Percentiles rank a stretch among this genome's conserved stretches.
Conservation (phyloP, 1,140 invertebrate genomes). For the Drosophila sproati region DNA sequence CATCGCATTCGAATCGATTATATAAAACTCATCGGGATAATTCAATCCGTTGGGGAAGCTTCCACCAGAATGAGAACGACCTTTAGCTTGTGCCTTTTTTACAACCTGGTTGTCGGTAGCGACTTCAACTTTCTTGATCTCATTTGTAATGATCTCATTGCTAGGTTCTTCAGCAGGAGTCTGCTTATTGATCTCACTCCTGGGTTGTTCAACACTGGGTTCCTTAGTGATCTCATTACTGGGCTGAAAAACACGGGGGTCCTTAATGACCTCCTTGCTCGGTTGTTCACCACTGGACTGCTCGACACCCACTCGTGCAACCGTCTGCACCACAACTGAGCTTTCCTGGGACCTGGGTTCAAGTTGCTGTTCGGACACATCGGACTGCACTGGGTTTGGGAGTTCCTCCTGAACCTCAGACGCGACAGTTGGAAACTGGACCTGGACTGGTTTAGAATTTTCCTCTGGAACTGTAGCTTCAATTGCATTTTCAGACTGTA, state of each 20-base stretch:
- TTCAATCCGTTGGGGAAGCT: not conserved
- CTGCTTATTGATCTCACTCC: not conserved
- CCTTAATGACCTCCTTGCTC: not conserved
- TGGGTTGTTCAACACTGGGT: not conserved
- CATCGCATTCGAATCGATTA: not conserved
- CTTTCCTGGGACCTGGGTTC: not conserved
- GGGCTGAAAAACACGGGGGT: not conserved
- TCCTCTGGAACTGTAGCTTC: not conserved
- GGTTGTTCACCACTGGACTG: too few species aligned
- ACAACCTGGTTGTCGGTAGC: conserved; percentile 14
- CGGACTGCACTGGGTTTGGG: not conserved
- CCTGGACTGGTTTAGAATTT: not conserved
- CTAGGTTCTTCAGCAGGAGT: not conserved
- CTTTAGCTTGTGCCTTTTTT: conserved; percentile 8
- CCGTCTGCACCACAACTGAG: not conserved
- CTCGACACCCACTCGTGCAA: too few species aligned
- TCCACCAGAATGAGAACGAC: not conserved
- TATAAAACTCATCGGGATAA: not conserved
- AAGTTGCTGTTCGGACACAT: not conserved
- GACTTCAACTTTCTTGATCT: conserved; percentile 17
- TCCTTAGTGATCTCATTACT: not conserved
- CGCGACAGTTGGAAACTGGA: not conserved
- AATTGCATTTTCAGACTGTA: not conserved
- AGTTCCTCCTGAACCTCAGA: not conserved
- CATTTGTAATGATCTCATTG: not conserved